These are phyloP conservation scores for Anabas testudineus DNA, from an alignment of 2,797 vertebrate species.

Conservation along the genomic window DNA sequence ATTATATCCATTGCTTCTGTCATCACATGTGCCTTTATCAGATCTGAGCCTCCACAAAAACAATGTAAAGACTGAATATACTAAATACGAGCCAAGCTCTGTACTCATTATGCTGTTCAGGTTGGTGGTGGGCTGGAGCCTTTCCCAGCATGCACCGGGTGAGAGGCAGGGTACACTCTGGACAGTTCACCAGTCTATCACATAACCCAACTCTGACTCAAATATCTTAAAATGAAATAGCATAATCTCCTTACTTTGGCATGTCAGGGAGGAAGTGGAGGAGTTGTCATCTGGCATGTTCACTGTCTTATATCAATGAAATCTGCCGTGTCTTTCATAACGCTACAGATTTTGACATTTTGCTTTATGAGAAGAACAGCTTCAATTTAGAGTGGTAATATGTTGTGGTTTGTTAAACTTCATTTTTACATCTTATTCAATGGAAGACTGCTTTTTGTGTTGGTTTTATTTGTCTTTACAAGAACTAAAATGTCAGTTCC, in stretches of 20 bases:
- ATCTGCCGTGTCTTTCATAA: constrained; percentile 61
- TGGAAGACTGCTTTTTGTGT: constrained; percentile 1
- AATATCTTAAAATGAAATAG: constrained; percentile 31
- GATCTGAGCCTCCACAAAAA: not conserved
- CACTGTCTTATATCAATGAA: constrained; percentile 48
- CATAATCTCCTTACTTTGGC: constrained; percentile 27
- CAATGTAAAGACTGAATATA: not conserved
- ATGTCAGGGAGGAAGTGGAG: constrained; percentile 59
- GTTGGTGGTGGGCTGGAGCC: constrained; percentile 47
- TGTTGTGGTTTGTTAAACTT: constrained; percentile 22
- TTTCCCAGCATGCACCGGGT: constrained; percentile 36
- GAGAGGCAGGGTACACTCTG: constrained; percentile 24
- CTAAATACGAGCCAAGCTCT: not conserved
- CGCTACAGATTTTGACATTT: constrained; percentile 24
- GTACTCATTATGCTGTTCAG: constrained; percentile 19
- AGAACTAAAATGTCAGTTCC: not conserved
- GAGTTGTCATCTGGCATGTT: constrained; percentile 67
- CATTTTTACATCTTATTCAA: not conserved
- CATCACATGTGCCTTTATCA: not conserved
- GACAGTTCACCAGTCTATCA: constrained; percentile 56
- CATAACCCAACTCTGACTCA: constrained; percentile 36
- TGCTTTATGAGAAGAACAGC: constrained; percentile 2
- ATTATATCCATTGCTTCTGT: not conserved
- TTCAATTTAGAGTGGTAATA: not conserved
- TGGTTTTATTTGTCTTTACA: not conserved